Evolutionary conservation across 2,113 vertebrate species (phyloP).

Genomic region (Erythrolamprus reginae): DNA sequence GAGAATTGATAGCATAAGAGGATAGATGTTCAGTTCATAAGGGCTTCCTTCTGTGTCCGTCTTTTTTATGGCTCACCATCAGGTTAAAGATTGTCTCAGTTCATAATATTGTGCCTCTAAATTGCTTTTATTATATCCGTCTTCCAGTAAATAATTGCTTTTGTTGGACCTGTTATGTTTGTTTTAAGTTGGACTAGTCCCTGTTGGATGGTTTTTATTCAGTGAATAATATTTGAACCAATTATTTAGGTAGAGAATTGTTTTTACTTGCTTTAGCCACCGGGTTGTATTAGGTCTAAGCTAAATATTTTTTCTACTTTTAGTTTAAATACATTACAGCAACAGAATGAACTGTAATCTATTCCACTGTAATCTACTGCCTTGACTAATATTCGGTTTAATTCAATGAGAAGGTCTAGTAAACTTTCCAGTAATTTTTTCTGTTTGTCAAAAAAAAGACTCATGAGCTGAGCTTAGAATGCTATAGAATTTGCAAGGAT

Average conservation of each 20-base stretch:
- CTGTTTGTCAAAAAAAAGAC: neutral
- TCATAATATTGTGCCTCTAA: slow-evolving; percentile 54
- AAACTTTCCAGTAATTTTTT: neutral
- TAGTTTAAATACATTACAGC: neutral
- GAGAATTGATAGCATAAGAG: slow-evolving; percentile 43
- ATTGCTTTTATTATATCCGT: slow-evolving; percentile 51
- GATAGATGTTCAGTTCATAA: slow-evolving; percentile 46
- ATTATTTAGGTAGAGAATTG: slow-evolving; percentile 41
- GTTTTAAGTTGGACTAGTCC: neutral
- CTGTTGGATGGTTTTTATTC: slow-evolving; percentile 27
- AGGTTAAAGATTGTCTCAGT: slow-evolving; percentile 38
- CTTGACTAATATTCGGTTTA: neutral
- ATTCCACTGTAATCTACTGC: neutral
- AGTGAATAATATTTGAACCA: slow-evolving; percentile 37
- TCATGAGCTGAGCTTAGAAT: neutral
- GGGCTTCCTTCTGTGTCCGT: slow-evolving; percentile 41
- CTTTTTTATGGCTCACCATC: slow-evolving; percentile 45
- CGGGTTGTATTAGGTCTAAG: neutral
- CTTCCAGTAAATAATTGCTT: slow-evolving; percentile 34
- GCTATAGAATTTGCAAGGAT: neutral
- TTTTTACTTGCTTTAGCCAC: slow-evolving; percentile 28
- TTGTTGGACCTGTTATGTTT: slow-evolving; percentile 42
- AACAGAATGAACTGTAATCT: neutral
- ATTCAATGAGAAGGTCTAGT: neutral
- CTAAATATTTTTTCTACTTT: neutral